Percentiles rank a stretch among this genome's conserved stretches.
These are phyloP conservation scores for Luidia sarsii DNA, from an alignment of 53 echinoderm and acorn worm genomes.

Conservation along the genomic window DNA sequence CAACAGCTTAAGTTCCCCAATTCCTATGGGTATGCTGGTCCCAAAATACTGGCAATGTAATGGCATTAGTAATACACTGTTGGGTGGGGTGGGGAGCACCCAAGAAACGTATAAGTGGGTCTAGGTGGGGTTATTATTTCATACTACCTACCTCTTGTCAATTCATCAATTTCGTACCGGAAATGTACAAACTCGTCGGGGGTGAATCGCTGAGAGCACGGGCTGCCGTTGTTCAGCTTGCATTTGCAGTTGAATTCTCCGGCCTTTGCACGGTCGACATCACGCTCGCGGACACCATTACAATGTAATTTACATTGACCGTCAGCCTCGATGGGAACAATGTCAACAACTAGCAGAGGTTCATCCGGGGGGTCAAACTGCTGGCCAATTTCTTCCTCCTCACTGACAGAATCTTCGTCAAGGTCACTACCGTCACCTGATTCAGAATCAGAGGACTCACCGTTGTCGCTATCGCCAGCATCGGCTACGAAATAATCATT, in stretches of 20 bases:
- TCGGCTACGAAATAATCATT: conserved; percentile 25
- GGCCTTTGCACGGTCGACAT: neutral
- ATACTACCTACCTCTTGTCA: conserved; percentile 14
- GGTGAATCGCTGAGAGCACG: neutral
- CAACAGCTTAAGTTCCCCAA: too few species aligned
- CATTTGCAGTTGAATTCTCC: conserved; percentile 6
- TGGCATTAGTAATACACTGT: too few species aligned
- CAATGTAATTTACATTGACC: neutral
- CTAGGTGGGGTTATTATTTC: too few species aligned
- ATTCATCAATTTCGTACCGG: conserved; percentile 9
- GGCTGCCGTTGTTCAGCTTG: neutral
- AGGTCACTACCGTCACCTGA: neutral
- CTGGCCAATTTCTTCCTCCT: neutral
- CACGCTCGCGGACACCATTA: conserved; percentile 9
- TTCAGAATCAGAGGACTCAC: neutral
- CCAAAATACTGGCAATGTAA: too few species aligned
- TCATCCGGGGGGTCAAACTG: neutral
- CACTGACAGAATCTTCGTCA: too few species aligned
- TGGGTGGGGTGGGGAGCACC: too few species aligned
- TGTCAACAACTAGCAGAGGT: neutral
- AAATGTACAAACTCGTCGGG: conserved; percentile 11
- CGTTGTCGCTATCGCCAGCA: neutral
- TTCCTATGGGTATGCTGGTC: too few species aligned
- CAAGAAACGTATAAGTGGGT: too few species aligned
- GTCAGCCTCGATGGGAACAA: neutral